Evolutionary conservation across 2,888 invertebrate genomes (phyloP).

Genomic region (Tipula unca): DNA sequence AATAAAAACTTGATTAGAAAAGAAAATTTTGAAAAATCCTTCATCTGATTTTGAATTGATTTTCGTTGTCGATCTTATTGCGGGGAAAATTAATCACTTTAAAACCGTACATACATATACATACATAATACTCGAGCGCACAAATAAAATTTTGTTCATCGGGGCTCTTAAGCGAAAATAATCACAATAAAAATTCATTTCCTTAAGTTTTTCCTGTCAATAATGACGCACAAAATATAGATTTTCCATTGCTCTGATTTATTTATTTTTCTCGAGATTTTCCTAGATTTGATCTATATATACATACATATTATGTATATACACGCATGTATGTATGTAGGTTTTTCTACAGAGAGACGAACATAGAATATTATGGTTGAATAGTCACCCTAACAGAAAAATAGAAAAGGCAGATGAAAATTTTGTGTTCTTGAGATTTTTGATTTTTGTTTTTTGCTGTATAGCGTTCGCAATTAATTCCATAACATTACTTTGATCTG

Average conservation of each 20-base stretch:
- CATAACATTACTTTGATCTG: neutral
- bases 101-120: neutral
- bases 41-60: neutral
- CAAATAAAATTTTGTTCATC: neutral
- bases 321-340: neutral
- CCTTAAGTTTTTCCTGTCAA: conserved; percentile 14
- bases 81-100: neutral
- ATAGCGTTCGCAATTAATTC: neutral
- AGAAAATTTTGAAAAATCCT: neutral
- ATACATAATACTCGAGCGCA: too few species aligned
- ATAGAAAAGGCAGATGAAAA: neutral
- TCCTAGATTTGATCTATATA: neutral
- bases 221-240: neutral
- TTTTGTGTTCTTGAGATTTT: neutral
- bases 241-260: neutral
- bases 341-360: neutral
- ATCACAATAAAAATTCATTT: neutral
- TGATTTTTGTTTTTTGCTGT: neutral
- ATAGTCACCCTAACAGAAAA: neutral
- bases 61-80: neutral
- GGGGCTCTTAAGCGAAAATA: neutral
- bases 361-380: neutral
- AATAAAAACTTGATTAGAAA: too few species aligned
- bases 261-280: neutral
- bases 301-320: neutral